phyloP scores from a whole-genome alignment of 2,797 vertebrate genomes.

The Cirrhinus mrigala region DNA sequence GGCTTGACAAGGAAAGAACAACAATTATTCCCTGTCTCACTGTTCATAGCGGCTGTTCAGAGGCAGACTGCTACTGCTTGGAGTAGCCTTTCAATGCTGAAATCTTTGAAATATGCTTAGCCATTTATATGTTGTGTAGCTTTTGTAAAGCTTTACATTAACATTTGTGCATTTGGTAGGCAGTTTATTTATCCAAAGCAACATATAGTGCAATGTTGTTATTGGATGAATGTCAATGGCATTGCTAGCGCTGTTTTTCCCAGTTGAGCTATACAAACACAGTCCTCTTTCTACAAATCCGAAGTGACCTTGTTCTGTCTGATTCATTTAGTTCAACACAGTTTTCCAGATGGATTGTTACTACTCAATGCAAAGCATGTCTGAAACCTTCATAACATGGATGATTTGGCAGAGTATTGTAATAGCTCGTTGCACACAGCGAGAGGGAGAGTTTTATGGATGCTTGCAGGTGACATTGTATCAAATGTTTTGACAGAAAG shows the following conservation, averaged over 20 bases:
- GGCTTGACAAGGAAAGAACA: constrained; percentile 45
- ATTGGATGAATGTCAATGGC: neutral
- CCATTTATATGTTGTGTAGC: neutral
- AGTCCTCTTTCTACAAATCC: neutral
- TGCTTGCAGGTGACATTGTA: constrained; percentile 9
- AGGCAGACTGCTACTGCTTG: constrained; percentile 21
- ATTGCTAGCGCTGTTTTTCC: neutral
- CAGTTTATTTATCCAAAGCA: constrained; percentile 1
- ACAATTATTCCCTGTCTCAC: constrained; percentile 54
- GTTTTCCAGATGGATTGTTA: neutral
- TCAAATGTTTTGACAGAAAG: constrained; percentile 3
- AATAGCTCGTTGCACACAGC: neutral
- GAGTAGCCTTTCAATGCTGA: constrained; percentile 10
- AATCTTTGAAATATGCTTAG: constrained; percentile 16
- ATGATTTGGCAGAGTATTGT: constrained; percentile 27
- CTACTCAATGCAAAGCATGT: neutral
- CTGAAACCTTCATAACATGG: constrained; percentile 31
- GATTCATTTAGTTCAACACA: neutral
- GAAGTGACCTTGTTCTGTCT: constrained; percentile 13
- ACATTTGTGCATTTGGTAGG: neutral
- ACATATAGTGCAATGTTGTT: neutral
- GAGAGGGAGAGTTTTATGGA: neutral
- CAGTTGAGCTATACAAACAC: neutral
- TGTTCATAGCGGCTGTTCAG: constrained; percentile 46
- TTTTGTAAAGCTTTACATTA: constrained; percentile 6